A percentile compares a stretch with the other conserved stretches of the same genome.
Evolutionary conservation across 1,140 invertebrate genomes (phyloP).

Genomic region (Drosophila bipectinata): DNA sequence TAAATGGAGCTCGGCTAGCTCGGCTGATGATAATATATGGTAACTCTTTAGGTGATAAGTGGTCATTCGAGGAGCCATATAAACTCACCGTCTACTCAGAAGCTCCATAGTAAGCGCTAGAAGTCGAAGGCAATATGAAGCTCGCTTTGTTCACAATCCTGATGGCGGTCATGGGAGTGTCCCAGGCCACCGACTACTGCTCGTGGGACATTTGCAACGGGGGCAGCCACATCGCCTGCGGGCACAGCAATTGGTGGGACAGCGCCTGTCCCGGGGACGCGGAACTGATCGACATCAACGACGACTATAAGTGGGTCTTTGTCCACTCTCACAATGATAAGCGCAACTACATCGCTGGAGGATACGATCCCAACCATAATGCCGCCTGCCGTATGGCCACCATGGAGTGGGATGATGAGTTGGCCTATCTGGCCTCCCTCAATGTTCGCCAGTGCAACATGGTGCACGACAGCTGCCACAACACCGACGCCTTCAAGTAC

Average conservation of each 20-base stretch:
- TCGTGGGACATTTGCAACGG: slow-evolving; percentile 47
- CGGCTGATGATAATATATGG: slow-evolving; percentile 23
- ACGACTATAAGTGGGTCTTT: slow-evolving; percentile 42
- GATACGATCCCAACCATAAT: slow-evolving; percentile 42
- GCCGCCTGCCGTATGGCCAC: slow-evolving; percentile 67
- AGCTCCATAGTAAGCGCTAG: not conserved
- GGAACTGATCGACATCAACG: slow-evolving; percentile 45
- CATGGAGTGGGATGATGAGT: slow-evolving; percentile 71
- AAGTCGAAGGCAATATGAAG: slow-evolving; percentile 32
- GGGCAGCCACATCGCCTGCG: slow-evolving; percentile 55
- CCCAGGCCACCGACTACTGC: slow-evolving; percentile 55
- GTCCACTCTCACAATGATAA: slow-evolving; percentile 58
- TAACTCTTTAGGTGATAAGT: slow-evolving; percentile 16
- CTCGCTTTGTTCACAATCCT: slow-evolving; percentile 25
- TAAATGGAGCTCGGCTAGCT: not conserved
- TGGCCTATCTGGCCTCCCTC: slow-evolving; percentile 57
- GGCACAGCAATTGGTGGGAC: slow-evolving; percentile 48
- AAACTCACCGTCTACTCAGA: not conserved
- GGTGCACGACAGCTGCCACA: slow-evolving; percentile 66
- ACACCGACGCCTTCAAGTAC: slow-evolving; percentile 61
- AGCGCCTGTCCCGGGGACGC: slow-evolving; percentile 48
- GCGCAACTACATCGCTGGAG: slow-evolving; percentile 59
- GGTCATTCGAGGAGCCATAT: not conserved
- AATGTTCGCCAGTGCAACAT: slow-evolving; percentile 64
- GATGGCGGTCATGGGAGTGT: slow-evolving; percentile 1